phyloP scores from a whole-genome alignment of 2,888 invertebrate genomes.

The Phalera bucephala region DNA sequence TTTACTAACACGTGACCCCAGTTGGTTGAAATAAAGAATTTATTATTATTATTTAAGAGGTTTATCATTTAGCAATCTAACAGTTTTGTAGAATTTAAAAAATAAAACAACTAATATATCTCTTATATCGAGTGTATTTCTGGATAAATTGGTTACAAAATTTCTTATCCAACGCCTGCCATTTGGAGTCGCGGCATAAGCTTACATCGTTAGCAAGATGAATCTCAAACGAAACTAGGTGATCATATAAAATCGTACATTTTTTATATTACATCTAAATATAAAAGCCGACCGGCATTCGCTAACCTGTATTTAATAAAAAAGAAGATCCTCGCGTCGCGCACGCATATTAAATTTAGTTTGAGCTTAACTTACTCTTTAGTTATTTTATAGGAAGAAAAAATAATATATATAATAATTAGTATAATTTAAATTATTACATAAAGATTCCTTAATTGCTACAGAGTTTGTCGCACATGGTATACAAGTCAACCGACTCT shows the following conservation, averaged over 20 bases:
- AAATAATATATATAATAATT: conserved; percentile 67
- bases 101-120: conserved; percentile 70
- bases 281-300: conserved; percentile 71
- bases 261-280: conserved; percentile 71
- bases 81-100: too few relatives aligned
- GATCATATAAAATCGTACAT: conserved; percentile 64
- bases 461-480: conserved; percentile 17
- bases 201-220: conserved; percentile 50
- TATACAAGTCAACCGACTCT: too few relatives aligned
- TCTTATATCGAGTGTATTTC: conserved; percentile 82
- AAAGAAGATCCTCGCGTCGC: conserved; percentile 45
- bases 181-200: conserved; percentile 48
- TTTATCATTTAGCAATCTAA: too few relatives aligned
- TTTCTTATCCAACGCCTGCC: conserved; percentile 69
- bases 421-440: conserved; percentile 81
- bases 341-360: conserved; percentile 50
- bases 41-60: too few relatives aligned
- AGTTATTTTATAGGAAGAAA: conserved; percentile 69
- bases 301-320: conserved; percentile 47
- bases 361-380: conserved; percentile 82
- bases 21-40: too few relatives aligned
- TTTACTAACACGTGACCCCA: too few relatives aligned
- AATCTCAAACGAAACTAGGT: conserved; percentile 62
- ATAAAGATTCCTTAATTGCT: conserved; percentile 69
- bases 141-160: conserved; percentile 82